Conservation (phyloP, 2,888 invertebrate genomes). For the Agrotis puta region DNA sequence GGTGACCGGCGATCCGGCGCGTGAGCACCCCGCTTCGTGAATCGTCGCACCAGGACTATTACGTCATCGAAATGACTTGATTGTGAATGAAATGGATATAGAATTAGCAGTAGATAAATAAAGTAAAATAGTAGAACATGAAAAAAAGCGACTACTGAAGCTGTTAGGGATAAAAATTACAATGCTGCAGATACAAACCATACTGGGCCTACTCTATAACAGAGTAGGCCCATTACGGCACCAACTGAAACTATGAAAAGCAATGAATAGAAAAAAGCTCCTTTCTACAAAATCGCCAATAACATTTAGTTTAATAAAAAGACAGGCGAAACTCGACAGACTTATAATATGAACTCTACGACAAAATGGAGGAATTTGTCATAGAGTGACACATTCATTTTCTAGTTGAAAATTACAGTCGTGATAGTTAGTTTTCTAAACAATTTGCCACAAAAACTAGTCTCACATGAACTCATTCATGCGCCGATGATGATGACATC, state of each 20-base stretch:
- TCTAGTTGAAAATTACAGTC: background rate
- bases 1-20: conserved; percentile 42
- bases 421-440: background rate
- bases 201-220: too few species aligned
- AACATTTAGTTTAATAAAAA: background rate
- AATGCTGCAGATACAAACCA: background rate
- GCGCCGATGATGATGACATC: conserved; percentile 31
- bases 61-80: conserved; percentile 38
- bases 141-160: background rate
- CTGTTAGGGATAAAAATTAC: too few species aligned
- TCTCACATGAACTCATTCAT: conserved; percentile 38
- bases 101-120: background rate
- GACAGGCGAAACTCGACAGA: background rate
- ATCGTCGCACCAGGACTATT: conserved; percentile 49
- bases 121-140: background rate
- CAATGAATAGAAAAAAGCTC: background rate
- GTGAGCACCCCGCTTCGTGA: conserved; percentile 44
- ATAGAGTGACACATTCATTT: background rate
- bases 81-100: conserved; percentile 23
- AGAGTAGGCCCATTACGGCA: too few species aligned
- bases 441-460: background rate
- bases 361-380: background rate
- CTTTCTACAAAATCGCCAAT: background rate
- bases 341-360: background rate
- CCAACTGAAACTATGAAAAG: background rate